Conservation (phyloP, 2,113 vertebrate species). For the Ophthalmolycus amberensis region DNA sequence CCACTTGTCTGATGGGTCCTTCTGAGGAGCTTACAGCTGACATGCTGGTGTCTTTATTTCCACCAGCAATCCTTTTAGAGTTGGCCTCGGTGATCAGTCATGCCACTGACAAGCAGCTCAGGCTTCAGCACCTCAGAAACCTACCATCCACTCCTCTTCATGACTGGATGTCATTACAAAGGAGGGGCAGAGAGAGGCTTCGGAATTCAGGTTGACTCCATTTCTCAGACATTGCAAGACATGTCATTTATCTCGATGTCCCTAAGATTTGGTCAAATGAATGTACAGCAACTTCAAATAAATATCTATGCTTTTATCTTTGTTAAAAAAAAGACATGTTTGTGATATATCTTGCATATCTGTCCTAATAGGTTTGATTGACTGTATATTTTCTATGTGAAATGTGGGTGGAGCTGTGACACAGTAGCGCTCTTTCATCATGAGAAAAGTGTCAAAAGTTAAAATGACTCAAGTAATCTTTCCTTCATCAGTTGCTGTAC, state of each 20-base stretch:
- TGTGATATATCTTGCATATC: neutral
- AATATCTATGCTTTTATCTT: neutral
- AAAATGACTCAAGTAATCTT: neutral
- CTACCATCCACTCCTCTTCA: conserved; percentile 63
- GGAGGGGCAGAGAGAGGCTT: conserved; percentile 32
- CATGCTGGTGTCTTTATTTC: conserved; percentile 93
- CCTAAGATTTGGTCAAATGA: conserved; percentile 14
- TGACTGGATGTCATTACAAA: conserved; percentile 69
- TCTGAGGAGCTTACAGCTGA: conserved; percentile 93
- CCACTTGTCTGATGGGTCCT: conserved; percentile 92
- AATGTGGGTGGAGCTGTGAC: neutral
- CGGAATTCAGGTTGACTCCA: conserved; percentile 62
- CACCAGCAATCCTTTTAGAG: conserved; percentile 89
- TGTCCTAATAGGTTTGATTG: neutral
- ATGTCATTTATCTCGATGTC: conserved; percentile 40
- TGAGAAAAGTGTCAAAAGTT: neutral
- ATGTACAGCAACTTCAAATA: conserved; percentile 20
- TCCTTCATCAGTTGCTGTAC: neutral
- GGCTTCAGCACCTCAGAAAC: conserved; percentile 67
- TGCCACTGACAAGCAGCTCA: conserved; percentile 78
- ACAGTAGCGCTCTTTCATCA: neutral
- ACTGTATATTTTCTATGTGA: neutral
- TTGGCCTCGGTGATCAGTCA: conserved; percentile 84
- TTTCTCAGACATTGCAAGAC: conserved; percentile 48
- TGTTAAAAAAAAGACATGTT: neutral